phyloP scores from a whole-genome alignment of 2,888 invertebrate genomes.

The Conomelus anceps region DNA sequence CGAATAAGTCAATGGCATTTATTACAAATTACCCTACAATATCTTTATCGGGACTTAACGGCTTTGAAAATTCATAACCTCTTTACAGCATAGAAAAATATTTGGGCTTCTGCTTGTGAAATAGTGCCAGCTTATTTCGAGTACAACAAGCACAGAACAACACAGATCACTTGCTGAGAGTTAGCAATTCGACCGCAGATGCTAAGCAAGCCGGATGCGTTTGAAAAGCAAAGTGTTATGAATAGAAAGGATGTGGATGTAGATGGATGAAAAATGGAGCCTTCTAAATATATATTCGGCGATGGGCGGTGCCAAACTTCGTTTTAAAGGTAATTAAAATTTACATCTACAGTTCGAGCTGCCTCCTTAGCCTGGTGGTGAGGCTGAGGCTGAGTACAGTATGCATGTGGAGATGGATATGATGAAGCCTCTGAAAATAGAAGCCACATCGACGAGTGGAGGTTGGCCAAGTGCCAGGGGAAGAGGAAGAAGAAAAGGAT shows the following conservation, averaged over 20 bases:
- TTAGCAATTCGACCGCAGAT: neutral
- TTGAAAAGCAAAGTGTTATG: neutral
- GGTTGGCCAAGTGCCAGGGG: neutral
- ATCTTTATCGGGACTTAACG: too few relatives aligned
- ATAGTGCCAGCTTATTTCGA: neutral
- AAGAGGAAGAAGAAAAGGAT: too few relatives aligned
- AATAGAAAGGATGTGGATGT: neutral
- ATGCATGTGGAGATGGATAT: neutral
- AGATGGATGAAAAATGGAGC: neutral
- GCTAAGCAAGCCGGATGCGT: neutral
- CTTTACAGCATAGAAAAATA: too few relatives aligned
- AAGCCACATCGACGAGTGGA: neutral
- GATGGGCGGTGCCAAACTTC: slow-evolving; percentile 2
- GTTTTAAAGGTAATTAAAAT: slow-evolving; percentile 11
- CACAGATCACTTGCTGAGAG: neutral
- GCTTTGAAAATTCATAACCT: too few relatives aligned
- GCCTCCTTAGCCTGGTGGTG: neutral
- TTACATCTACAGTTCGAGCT: neutral
- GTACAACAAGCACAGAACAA: neutral
- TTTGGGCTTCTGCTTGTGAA: neutral
- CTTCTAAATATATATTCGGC: neutral
- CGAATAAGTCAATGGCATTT: too few relatives aligned
- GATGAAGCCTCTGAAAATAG: neutral
- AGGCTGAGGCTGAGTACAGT: neutral
- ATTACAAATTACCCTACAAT: too few relatives aligned